A percentile compares a stretch with the other conserved stretches of the same genome.
Evolutionary conservation across 2,797 vertebrate species (phyloP).

Genomic region (Thamnophis elegans): DNA sequence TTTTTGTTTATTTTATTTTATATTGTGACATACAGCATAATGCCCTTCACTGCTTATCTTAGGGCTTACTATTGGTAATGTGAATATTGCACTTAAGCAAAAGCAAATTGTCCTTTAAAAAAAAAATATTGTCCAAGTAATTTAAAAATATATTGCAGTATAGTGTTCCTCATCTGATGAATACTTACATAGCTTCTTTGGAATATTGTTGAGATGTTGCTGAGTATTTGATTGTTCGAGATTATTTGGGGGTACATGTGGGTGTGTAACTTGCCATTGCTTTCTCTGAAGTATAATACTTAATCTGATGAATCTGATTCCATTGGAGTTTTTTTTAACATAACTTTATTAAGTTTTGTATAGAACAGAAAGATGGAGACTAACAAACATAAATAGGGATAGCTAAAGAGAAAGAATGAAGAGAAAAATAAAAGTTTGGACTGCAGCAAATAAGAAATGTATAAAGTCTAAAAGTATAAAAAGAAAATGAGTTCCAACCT

Average conservation of each 20-base stretch:
- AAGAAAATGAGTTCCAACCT: neutral
- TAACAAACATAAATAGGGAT: neutral
- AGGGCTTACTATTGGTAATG: neutral
- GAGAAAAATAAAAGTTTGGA: neutral
- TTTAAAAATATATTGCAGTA: neutral
- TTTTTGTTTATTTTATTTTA: neutral
- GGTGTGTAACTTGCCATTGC: neutral
- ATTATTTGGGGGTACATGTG: neutral
- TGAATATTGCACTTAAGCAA: neutral
- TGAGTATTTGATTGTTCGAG: neutral
- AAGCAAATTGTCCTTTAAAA: neutral
- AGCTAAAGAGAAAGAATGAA: neutral
- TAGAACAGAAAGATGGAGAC: neutral
- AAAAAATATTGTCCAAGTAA: neutral
- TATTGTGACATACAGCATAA: neutral
- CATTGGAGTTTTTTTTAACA: neutral
- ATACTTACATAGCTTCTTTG: neutral
- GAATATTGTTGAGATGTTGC: neutral
- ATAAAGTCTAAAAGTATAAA: neutral
- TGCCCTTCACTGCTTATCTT: neutral
- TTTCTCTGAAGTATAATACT: neutral
- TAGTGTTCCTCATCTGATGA: neutral
- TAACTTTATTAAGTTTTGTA: neutral
- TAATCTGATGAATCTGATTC: neutral
- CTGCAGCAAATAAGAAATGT: neutral